Conservation (phyloP, 2,113 vertebrate species). For the Pomatorhinus ruficollis region DNA sequence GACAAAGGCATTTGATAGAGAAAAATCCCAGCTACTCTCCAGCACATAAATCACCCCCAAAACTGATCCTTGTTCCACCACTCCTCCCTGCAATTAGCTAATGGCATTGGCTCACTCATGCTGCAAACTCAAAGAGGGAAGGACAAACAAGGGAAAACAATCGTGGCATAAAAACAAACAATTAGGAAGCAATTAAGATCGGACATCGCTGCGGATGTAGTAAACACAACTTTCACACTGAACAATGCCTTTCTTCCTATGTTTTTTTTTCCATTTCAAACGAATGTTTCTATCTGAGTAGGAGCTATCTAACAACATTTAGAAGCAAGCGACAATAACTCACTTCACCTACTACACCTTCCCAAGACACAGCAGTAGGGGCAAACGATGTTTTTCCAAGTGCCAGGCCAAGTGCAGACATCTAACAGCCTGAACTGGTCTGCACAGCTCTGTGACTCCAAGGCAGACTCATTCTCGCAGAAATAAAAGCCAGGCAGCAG, state of each 20-base stretch:
- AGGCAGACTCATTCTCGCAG: not conserved
- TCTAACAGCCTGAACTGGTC: not conserved
- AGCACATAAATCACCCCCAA: not conserved
- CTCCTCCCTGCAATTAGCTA: not conserved
- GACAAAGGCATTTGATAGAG: not conserved
- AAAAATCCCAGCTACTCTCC: fast-evolving
- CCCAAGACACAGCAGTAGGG: not conserved
- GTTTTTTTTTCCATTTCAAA: not conserved
- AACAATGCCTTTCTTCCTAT: not conserved
- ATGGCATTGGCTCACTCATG: not conserved
- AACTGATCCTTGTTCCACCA: fast-evolving
- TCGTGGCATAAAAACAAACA: not conserved
- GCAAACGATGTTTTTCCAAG: not conserved
- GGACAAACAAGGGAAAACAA: constrained; percentile 42
- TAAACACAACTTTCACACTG: constrained; percentile 9
- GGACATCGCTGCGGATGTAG: not conserved
- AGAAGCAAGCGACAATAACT: fast-evolving
- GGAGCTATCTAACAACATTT: not conserved
- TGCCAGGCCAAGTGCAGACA: not conserved
- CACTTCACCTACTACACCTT: not conserved
- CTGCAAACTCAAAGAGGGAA: not conserved
- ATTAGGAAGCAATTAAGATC: constrained; percentile 43
- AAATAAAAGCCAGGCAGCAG: not conserved
- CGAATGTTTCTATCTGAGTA: not conserved
- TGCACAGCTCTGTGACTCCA: not conserved